Evolutionary conservation across 2,888 invertebrate species (phyloP).

Genomic region (Oxyteleia sp.): DNA sequence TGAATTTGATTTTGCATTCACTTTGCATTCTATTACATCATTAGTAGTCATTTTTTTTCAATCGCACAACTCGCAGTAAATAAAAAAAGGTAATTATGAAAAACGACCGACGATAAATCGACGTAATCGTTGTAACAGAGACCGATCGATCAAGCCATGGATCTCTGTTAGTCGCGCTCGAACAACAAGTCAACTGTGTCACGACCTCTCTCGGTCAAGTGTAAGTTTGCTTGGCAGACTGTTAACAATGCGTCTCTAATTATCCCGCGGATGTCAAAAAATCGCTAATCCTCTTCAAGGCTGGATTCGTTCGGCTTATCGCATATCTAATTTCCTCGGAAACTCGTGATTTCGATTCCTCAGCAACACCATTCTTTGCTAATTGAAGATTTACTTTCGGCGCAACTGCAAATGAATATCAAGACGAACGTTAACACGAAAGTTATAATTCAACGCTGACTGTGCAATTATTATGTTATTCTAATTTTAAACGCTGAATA

Average conservation of each 20-base stretch:
- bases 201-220: conserved; percentile 27
- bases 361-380: neutral
- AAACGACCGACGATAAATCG: conserved; percentile 1
- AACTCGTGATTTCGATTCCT: conserved; percentile 12
- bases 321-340: conserved; percentile 29
- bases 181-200: conserved; percentile 19
- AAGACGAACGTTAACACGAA: conserved; percentile 11
- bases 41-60: conserved; percentile 33
- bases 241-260: conserved; percentile 34
- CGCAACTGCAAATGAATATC: conserved; percentile 9
- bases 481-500: no score
- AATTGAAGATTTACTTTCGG: conserved; percentile 36
- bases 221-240: conserved; percentile 17
- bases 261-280: conserved; percentile 13
- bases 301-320: conserved; percentile 22
- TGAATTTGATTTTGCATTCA: conserved; percentile 42
- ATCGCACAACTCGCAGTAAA: neutral
- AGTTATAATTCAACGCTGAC: neutral
- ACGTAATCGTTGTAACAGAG: conserved; percentile 9
- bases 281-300: conserved; percentile 1
- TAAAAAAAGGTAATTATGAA: neutral
- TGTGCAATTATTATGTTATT: conserved; percentile 24
- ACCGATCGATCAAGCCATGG: conserved; percentile 2
- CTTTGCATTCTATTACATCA: conserved; percentile 35
- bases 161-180: conserved; percentile 4